phyloP scores from a whole-genome alignment of 2,113 vertebrate species.

The Anarrhichthys ocellatus region DNA sequence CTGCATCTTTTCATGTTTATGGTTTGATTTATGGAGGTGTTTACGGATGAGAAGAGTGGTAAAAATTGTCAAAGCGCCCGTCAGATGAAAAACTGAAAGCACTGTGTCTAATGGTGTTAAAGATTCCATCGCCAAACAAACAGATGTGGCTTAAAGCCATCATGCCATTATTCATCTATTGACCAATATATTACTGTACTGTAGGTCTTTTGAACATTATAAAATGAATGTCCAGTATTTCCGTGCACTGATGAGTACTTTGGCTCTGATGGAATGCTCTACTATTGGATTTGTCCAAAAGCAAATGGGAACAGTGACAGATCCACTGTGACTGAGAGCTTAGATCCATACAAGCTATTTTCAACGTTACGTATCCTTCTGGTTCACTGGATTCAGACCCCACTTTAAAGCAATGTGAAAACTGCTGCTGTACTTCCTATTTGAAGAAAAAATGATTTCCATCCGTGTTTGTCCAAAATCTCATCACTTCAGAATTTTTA shows the following conservation, averaged over 20 bases:
- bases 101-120: constrained; percentile 6
- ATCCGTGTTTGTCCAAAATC: background rate
- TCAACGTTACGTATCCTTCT: constrained; percentile 22
- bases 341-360: constrained; percentile 25
- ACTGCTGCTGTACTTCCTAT: background rate
- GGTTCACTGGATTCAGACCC: constrained; percentile 31
- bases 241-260: constrained; percentile 33
- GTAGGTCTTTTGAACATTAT: constrained; percentile 23
- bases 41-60: background rate
- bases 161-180: constrained; percentile 13
- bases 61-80: constrained; percentile 1
- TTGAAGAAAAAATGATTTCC: background rate
- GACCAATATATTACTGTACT: constrained; percentile 9
- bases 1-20: constrained; percentile 28
- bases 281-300: constrained; percentile 60
- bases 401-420: background rate
- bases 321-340: constrained; percentile 30
- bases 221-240: constrained; percentile 11
- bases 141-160: constrained; percentile 25
- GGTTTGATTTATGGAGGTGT: constrained; percentile 12
- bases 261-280: constrained; percentile 30
- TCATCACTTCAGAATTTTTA: background rate
- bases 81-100: constrained; percentile 10
- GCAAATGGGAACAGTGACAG: constrained; percentile 48
- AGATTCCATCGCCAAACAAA: constrained; percentile 15